Base-by-base conservation (phyloP, 2,797 vertebrate species). In the Arremon brunneinucha region DNA sequence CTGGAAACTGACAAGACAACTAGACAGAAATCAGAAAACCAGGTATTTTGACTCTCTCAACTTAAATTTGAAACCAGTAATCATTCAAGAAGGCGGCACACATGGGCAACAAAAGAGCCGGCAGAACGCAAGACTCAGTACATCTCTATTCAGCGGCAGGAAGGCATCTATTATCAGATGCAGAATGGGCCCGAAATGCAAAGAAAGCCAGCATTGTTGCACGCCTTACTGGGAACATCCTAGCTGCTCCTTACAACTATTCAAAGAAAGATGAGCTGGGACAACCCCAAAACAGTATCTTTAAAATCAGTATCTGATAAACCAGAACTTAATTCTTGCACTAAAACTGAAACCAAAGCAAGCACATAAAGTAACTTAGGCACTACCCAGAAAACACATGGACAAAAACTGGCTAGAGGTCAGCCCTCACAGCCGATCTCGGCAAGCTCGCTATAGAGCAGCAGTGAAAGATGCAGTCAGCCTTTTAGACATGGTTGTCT, bases 401-500 rank as follows among this genome's bases (percentile, higher is more conserved):
- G 81, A 75, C 75, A 82, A 89, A 90, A 85, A 63, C 18, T 14
- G 3, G 50, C 70, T 72, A 9, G 50, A 80, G 57, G 43, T 14
- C 86, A 85, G 92, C 77, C 92, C 71, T 76, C 83, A 52, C 39
- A 83, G 80, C 70, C 72, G 9, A 76, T 87, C 91, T 87, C 65
- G 0, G 88, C 71, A 75, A 94, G 83, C 89, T 75, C 11, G 0
- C 87, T 75, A 84, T 6, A 86, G 81, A 94, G 79, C 93, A 87
- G 64, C 79, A 95, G 70, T 90, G 89, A 97, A 93, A 94, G 96
- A 96, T 87, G 95, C 95, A 96, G 95, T 94, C 95, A 94, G 94
- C 74, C 87, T 93, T 96, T 95, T 76, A 96, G 93, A 84, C 95
- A 65, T 65, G 95, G 97, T 97, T 97, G 97, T 97, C 97, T 94